A percentile compares a stretch with the other conserved stretches of the same genome.
These are phyloP conservation scores for Chrysogorgia sp. DNA, from an alignment of 92 coral and sea anemone species.

Conservation along the genomic window DNA sequence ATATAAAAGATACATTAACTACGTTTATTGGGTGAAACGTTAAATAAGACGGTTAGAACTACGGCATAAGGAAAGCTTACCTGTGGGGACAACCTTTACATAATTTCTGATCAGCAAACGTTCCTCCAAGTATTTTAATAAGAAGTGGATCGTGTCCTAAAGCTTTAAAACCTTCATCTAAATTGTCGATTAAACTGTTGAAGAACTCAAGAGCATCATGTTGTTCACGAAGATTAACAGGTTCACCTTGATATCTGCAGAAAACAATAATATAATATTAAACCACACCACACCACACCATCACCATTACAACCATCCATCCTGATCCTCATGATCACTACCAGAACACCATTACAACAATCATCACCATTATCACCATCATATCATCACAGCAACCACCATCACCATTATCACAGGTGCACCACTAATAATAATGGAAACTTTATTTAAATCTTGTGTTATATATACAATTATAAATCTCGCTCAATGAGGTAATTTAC, in stretches of 20 bases:
- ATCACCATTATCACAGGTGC: no score
- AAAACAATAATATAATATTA: not conserved
- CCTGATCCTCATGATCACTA: no score
- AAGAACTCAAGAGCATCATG: conserved; percentile 98
- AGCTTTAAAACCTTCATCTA: conserved; percentile 90
- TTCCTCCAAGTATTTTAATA: conserved; percentile 90
- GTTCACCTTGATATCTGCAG: conserved; percentile 88
- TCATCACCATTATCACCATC: no score
- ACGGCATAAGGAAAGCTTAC: conserved; percentile 37
- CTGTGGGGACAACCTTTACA: conserved; percentile 99
- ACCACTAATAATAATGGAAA: no score
- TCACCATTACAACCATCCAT: no score
- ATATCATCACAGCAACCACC: no score
- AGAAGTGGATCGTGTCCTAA: conserved; percentile 77
- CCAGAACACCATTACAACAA: no score
- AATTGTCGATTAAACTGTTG: conserved; percentile 93
- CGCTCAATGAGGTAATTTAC: no score
- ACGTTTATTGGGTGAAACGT: no score
- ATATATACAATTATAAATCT: no score
- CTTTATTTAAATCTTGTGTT: no score
- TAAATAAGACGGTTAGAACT: not conserved
- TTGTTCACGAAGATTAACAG: conserved; percentile 96
- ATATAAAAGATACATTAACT: no score
- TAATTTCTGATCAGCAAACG: conserved; percentile 95
- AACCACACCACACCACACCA: not conserved